phyloP scores from a whole-genome alignment of 2,113 vertebrate genomes.

The Odontophorus gujanensis region DNA sequence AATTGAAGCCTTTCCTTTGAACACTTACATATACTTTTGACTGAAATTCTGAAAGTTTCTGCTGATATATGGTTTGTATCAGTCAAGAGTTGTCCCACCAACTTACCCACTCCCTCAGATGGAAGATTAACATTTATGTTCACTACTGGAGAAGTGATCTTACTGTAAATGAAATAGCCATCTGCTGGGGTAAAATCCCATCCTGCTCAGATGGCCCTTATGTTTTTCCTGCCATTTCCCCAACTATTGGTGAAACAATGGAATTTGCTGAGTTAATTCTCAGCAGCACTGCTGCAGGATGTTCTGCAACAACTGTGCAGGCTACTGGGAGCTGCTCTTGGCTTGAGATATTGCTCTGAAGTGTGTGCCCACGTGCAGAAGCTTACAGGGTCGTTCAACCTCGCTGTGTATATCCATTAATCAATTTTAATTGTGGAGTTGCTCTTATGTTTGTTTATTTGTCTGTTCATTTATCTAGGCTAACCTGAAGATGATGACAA shows the following conservation, averaged over 20 bases:
- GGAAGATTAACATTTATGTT: background rate
- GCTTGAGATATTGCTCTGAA: background rate
- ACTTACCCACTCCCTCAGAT: background rate
- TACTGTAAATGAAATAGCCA: background rate
- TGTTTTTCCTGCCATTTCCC: background rate
- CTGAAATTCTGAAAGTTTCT: background rate
- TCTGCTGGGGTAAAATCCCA: slow-evolving; percentile 1
- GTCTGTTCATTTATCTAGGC: background rate
- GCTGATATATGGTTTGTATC: background rate
- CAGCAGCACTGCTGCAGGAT: background rate
- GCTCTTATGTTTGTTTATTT: background rate
- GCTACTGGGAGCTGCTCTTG: background rate
- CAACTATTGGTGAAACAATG: background rate
- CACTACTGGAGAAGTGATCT: background rate
- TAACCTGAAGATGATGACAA: background rate
- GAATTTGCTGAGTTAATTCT: background rate
- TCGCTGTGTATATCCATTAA: background rate
- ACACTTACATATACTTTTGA: background rate
- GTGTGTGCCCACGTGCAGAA: rapidly evolving
- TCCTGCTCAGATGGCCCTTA: background rate
- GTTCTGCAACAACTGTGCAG: background rate
- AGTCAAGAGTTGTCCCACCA: background rate
- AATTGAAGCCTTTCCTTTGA: background rate
- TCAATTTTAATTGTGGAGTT: background rate
- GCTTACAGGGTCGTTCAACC: background rate